Evolutionary conservation across 2,797 vertebrate genomes (phyloP).

Genomic region (Paramormyrops hopkinsi): DNA sequence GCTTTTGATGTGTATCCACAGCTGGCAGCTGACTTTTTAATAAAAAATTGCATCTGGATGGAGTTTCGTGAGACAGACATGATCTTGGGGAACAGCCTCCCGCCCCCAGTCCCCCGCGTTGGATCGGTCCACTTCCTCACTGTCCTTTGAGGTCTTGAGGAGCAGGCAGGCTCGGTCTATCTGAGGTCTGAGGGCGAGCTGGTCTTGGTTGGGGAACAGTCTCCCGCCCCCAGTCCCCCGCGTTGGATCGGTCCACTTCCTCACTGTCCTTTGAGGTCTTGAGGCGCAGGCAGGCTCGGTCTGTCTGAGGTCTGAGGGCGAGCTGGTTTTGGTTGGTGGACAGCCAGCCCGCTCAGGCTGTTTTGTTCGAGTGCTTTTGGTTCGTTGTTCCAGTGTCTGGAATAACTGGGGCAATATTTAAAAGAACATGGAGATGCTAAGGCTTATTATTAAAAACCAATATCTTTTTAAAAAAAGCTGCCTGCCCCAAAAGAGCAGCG

Average conservation of each 20-base stretch:
- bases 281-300: neutral
- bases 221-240: neutral
- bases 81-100: neutral
- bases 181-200: neutral
- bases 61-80: neutral
- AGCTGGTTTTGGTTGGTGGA: conserved; percentile 39
- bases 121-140: conserved; percentile 37
- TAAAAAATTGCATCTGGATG: conserved; percentile 10
- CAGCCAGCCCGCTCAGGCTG: conserved; percentile 38
- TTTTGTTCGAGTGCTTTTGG: neutral
- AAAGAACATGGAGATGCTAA: neutral
- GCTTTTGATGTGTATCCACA: conserved; percentile 44
- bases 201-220: neutral
- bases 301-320: neutral
- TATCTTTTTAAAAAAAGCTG: neutral
- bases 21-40: conserved; percentile 21
- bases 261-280: neutral
- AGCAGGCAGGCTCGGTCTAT: neutral
- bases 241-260: conserved; percentile 34
- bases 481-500: neutral
- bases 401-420: conserved; percentile 4
- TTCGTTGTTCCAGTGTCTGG: conserved; percentile 36
- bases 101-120: neutral
- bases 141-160: neutral
- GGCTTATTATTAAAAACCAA: neutral